A percentile compares a stretch with the other conserved stretches of the same genome.
Conservation (phyloP, 1,140 invertebrate species). For the Meloidogyne floridensis region DNA sequence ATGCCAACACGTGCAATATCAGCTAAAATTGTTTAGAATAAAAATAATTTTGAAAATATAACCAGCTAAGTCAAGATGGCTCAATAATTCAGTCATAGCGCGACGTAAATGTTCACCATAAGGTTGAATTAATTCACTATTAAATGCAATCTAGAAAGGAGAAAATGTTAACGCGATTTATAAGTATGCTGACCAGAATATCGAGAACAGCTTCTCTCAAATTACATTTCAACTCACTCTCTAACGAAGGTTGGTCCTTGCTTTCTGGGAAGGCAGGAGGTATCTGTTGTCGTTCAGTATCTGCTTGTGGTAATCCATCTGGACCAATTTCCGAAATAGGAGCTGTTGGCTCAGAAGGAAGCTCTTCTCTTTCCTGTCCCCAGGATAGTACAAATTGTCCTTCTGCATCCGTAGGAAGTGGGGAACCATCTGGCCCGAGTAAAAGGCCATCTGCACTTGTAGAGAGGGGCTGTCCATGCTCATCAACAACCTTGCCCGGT, state of each 20-base stretch:
- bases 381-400: constrained; percentile 39
- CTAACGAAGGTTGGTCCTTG: neutral
- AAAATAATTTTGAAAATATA: constrained; percentile 13
- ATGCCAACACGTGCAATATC: constrained; percentile 48
- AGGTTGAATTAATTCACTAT: constrained; percentile 30
- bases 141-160: constrained; percentile 17
- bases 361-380: constrained; percentile 16
- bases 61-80: constrained; percentile 23
- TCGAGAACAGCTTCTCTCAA: constrained; percentile 34
- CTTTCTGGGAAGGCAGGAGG: constrained; percentile 13
- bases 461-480: constrained; percentile 33
- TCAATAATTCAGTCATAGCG: constrained; percentile 23
- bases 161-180: neutral
- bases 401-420: constrained; percentile 47
- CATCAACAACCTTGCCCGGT: constrained; percentile 24
- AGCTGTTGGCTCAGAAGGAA: neutral
- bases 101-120: constrained; percentile 17
- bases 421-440: constrained; percentile 54
- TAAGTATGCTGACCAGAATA: constrained; percentile 25
- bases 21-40: constrained; percentile 42
- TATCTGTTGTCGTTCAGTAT: neutral
- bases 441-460: constrained; percentile 46
- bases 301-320: constrained; percentile 46
- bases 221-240: constrained; percentile 25
- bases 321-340: constrained; percentile 27